phyloP scores from a whole-genome alignment of 2,797 vertebrate genomes.

The Gymnothorax javanicus region DNA sequence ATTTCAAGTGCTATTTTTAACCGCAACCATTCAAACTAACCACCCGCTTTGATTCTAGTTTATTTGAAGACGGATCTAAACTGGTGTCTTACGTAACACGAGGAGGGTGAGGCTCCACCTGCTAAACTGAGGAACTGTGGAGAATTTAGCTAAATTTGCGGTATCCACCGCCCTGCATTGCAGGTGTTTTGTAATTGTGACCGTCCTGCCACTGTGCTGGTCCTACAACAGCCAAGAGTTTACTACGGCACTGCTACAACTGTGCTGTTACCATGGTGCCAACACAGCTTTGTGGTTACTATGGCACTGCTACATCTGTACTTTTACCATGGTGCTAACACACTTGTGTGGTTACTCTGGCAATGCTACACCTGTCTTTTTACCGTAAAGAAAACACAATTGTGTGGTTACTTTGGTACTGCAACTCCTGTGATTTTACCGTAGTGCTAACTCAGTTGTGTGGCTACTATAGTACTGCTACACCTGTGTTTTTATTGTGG shows the following conservation, averaged over 20 bases:
- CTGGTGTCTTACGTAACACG: conserved; percentile 67
- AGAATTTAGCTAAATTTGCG: background rate
- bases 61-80: conserved; percentile 75
- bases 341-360: background rate
- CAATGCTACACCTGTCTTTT: background rate
- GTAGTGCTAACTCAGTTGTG: background rate
- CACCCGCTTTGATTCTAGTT: conserved; percentile 67
- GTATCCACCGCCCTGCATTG: conserved; percentile 18
- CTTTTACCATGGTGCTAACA: background rate
- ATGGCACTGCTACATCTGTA: background rate
- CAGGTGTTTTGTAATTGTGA: conserved; percentile 17
- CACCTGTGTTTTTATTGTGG: too few relatives aligned
- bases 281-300: background rate
- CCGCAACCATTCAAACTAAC: conserved; percentile 59
- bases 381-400: background rate
- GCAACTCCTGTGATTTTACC: background rate
- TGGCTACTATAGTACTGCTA: background rate
- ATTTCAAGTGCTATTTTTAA: conserved; percentile 76
- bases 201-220: background rate
- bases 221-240: background rate
- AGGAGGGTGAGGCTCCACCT: conserved; percentile 65
- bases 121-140: conserved; percentile 39
- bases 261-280: background rate
- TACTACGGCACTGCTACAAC: background rate
- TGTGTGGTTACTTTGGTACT: background rate